These are phyloP conservation scores for Halisarca cf. caerulea DNA, from an alignment of 37 sponge, comb jelly and placozoan genomes.

Conservation along the genomic window DNA sequence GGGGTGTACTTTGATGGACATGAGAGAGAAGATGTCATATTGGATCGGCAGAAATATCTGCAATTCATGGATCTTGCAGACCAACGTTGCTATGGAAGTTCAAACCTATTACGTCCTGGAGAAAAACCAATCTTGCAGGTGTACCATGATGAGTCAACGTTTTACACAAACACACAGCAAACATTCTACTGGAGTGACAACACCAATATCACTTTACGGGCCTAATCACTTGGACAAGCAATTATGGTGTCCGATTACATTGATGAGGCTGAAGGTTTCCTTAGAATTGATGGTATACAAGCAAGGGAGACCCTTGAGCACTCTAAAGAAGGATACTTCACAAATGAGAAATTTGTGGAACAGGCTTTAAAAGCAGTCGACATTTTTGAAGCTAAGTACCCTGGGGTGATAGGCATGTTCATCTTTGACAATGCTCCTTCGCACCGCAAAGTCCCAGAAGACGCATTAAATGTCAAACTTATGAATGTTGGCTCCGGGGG, in stretches of 20 bases:
- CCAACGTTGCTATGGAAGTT: neutral
- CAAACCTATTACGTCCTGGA: neutral
- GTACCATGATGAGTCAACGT: conserved; percentile 8
- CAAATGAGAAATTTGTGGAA: neutral
- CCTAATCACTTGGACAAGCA: conserved; percentile 24
- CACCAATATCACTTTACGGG: conserved; percentile 7
- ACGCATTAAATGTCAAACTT: conserved; percentile 33
- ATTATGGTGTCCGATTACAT: conserved; percentile 43
- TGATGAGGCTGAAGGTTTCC: conserved; percentile 32
- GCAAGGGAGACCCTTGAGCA: conserved; percentile 29
- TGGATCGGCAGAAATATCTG: neutral
- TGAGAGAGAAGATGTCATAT: neutral
- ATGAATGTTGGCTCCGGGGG: conserved; percentile 71
- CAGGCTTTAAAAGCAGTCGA: conserved; percentile 4
- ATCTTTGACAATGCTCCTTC: conserved; percentile 16
- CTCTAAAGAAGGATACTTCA: conserved; percentile 1
- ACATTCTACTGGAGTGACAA: conserved; percentile 3
- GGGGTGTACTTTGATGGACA: conserved; percentile 13
- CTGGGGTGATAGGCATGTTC: neutral
- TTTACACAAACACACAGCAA: neutral
- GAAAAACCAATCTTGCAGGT: conserved; percentile 3
- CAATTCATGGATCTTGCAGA: neutral
- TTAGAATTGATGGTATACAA: neutral
- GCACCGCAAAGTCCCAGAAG: conserved; percentile 18
- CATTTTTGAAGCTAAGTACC: conserved; percentile 11